Base-by-base conservation (phyloP, 2,888 invertebrate genomes). In the Andrena hattorfiana region DNA sequence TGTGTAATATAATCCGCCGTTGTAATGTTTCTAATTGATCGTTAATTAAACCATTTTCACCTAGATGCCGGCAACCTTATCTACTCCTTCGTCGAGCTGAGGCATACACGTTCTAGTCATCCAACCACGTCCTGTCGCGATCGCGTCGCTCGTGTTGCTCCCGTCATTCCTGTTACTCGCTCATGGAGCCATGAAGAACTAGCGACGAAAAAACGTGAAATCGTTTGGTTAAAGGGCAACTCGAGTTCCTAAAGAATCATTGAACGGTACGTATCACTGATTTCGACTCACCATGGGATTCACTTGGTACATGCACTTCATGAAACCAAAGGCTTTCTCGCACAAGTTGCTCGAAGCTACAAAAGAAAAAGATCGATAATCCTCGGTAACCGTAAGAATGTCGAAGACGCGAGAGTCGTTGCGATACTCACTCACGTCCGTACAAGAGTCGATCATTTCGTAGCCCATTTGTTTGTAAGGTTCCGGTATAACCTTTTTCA, bases 291-390 rank as follows among this genome's bases (percentile, higher is more conserved):
- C 93, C 83, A 87, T 83, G 1, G 93, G 92, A 85, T 90, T 90
- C 1, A 85, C 77, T 3, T 88, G 71, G 74, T 87, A 92, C 82
- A 92, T 85, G 83, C 94, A 94, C 35, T 89, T 89, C 69, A 91
- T 89, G 30, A 93, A 80, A 28, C 91, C 90, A 54, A 79, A 89
- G 0, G 91, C 85, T 26, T 84, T 77, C 0, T 91, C 90, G 70
- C 93, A 94, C 13, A 86, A 74, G 67, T 94, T 90, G 0, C 70
- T 67, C 23, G 90, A 91, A 66, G 83, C 93, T 93, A 73, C n/a
- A n/a, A n/a, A 51, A 89, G 66, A 49, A 89, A 66, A 2, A 8
- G 1, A 32, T 71, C 7, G 16, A 7, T 7, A 42, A 26, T n/a
- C n/a, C 28, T 35, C 20, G 8, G 10, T 62, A 42, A 3, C 20